Percentiles rank a stretch among this genome's conserved stretches.
Evolutionary conservation across 2,888 invertebrate species (phyloP).

Genomic region (Conistra vaccinii): DNA sequence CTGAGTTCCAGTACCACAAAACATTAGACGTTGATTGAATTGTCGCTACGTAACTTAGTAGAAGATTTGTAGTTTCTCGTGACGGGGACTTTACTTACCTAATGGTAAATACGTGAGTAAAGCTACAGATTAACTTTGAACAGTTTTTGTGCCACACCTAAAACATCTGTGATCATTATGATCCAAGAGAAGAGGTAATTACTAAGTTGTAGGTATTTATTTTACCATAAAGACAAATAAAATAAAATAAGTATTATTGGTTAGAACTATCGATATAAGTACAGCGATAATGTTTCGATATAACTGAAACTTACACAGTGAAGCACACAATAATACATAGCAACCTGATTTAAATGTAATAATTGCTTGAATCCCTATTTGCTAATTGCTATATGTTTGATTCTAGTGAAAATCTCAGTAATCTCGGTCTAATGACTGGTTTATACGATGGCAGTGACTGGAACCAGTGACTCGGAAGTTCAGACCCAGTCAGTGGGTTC

Average conservation of each 20-base stretch:
- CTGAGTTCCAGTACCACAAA: no score
- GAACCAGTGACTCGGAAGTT: no score
- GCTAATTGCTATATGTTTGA: not conserved
- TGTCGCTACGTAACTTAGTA: no score
- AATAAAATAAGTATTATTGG: not conserved
- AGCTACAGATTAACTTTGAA: not conserved
- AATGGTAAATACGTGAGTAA: slow-evolving; percentile 5
- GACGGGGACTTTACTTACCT: no score
- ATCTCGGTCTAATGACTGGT: no score
- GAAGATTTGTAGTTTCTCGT: no score
- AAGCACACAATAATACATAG: no score
- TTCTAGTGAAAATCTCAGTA: not conserved
- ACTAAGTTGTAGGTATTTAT: not conserved
- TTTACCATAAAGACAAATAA: not conserved
- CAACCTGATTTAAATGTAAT: not conserved
- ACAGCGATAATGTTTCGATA: not conserved
- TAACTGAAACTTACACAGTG: not conserved
- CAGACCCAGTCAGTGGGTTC: no score
- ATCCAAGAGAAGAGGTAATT: not conserved
- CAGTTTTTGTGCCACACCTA: not conserved
- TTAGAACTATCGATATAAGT: not conserved
- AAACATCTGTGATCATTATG: not conserved
- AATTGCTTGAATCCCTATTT: not conserved
- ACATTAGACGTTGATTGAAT: no score
- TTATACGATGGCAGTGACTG: no score